These are phyloP conservation scores for Polypedilum vanderplanki DNA, from an alignment of 1,140 invertebrate genomes.

Conservation along the genomic window DNA sequence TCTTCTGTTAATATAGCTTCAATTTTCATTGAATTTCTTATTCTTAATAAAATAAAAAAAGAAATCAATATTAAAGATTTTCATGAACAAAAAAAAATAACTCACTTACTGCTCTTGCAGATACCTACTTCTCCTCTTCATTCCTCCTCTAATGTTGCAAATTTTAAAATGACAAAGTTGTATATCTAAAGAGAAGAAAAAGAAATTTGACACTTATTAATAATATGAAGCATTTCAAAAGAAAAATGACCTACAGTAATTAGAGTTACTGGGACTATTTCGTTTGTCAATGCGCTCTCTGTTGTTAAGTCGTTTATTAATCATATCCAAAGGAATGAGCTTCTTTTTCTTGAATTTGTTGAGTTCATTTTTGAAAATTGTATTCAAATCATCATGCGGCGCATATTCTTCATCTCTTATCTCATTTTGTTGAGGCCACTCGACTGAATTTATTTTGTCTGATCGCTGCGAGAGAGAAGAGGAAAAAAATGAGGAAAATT, in stretches of 20 bases:
- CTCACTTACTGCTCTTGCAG: neutral
- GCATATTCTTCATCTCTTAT: slow-evolving; percentile 3
- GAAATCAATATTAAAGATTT: no score
- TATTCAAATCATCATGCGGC: neutral
- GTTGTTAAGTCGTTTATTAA: neutral
- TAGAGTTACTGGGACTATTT: neutral
- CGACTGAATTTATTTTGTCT: neutral
- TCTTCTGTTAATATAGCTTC: no score
- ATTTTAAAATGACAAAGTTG: slow-evolving; percentile 5
- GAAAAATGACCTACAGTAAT: neutral
- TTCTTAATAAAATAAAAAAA: no score
- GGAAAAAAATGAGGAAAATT: neutral
- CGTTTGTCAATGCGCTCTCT: neutral
- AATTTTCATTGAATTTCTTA: no score
- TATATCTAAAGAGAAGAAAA: neutral
- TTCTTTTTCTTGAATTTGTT: slow-evolving; percentile 9
- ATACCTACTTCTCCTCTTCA: neutral
- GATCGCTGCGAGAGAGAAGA: neutral
- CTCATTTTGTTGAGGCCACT: slow-evolving; percentile 1
- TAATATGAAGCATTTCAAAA: neutral
- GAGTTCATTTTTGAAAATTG: neutral
- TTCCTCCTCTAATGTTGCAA: neutral
- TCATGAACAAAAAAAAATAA: no score
- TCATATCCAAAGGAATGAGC: neutral
- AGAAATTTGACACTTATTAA: neutral